Evolutionary conservation across 2,797 vertebrate species (phyloP).

Genomic region (Bovichtus variegatus): DNA sequence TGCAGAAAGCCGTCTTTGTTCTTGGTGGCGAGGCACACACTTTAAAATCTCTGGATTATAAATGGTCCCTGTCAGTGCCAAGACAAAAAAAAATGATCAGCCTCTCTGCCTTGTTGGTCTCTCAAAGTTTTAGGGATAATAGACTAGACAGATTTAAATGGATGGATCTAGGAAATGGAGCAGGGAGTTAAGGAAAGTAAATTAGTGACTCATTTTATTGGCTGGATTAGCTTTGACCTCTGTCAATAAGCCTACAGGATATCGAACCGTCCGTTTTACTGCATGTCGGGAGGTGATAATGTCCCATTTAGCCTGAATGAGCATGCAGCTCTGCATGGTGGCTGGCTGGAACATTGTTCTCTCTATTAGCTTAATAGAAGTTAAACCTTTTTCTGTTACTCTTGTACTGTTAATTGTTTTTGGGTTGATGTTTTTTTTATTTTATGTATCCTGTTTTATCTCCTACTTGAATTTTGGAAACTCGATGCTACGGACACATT

Average conservation of each 20-base stretch:
- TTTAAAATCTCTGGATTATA: constrained; percentile 40
- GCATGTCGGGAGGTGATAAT: constrained; percentile 52
- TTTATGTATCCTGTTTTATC: neutral
- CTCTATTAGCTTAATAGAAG: constrained; percentile 35
- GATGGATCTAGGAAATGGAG: constrained; percentile 35
- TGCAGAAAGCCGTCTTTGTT: constrained; percentile 18
- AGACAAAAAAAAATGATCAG: constrained; percentile 18
- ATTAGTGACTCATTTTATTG: constrained; percentile 22
- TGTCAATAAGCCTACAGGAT: constrained; percentile 18
- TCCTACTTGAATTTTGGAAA: neutral
- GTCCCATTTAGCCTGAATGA: constrained; percentile 32
- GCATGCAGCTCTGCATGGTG: constrained; percentile 68
- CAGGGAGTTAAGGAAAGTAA: constrained; percentile 40
- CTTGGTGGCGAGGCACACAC: constrained; percentile 15
- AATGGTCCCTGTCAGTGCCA: constrained; percentile 27
- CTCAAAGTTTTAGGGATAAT: constrained; percentile 29
- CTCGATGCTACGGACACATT: neutral
- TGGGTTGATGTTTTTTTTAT: neutral
- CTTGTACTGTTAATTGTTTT: neutral
- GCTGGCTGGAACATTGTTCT: constrained; percentile 19
- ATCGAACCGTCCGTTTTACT: constrained; percentile 32
- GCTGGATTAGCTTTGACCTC: constrained; percentile 32
- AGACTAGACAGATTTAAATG: constrained; percentile 13
- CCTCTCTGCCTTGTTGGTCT: constrained; percentile 10
- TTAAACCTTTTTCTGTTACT: neutral